Base-by-base conservation (phyloP, 2,797 vertebrate genomes). In the Acestrorhynchus altus region DNA sequence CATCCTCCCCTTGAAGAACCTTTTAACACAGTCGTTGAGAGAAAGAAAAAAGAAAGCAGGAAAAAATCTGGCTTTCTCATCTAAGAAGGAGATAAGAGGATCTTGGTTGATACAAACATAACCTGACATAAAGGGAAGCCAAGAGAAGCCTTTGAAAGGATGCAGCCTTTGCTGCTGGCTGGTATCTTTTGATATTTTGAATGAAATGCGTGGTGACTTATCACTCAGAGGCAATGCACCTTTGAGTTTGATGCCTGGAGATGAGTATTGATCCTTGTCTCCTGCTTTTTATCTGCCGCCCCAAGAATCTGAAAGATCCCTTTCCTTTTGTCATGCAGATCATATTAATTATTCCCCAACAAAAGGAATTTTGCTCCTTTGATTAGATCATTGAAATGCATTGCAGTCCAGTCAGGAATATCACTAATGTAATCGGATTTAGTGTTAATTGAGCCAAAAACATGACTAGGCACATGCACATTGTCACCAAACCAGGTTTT, bases 141-240 rank as follows among this genome's bases (percentile, higher is more conserved):
- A 46, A 28, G 35, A 65, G 28, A 80, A 67, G 49, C 46, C 69
- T 78, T 79, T 79, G 77, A 74, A 73, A 68, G 20, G 46, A 68
- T 47, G 40, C 64, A 52, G 75, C 49, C 74, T 63, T 68, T 44
- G 42, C 24, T 70, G 57, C 47, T 18, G 56, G 39, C 65, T 70
- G 65, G n/a, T 44, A 57, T 81, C 80, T 78, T 35, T 81, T 81
- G 80, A 78, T 81, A 69, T 81, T 63, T 49, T 57, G 39, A 64
- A 69, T 56, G 28, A 56, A 73, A 64, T 69, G 66, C 61, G 46
- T 67, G 61, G 52, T 52, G 79, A 76, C 74, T 75, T 49, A 35
- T 72, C 35, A 57, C 72, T 75, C 65, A 35, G 39, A 39, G 2
- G 54, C 24, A 52, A 35, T 26, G 31, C 24, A 26, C 69, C 51